phyloP scores from a whole-genome alignment of 2,797 vertebrate species.

The Cephalopachus bancanus region DNA sequence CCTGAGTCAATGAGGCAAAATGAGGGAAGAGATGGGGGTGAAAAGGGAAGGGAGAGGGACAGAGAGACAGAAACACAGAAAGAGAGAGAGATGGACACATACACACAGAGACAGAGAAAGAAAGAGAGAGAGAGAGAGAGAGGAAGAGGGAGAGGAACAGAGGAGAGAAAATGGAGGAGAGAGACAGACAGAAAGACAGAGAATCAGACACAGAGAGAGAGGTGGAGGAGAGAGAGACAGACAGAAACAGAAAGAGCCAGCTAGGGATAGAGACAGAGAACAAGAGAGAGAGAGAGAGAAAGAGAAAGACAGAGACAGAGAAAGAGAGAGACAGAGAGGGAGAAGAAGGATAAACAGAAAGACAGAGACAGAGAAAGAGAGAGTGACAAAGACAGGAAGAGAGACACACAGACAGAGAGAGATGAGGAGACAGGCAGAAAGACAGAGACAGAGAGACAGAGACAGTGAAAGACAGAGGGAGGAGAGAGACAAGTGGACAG shows the following conservation, averaged over 20 bases:
- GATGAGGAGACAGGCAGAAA: background rate
- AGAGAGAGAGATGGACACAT: no score
- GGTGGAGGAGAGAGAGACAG: background rate
- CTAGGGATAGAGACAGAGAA: background rate
- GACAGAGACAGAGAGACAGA: background rate
- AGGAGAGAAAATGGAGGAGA: background rate
- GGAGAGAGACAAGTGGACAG: background rate
- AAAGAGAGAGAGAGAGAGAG: background rate
- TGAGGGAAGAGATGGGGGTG: background rate
- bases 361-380: background rate
- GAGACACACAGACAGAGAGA: background rate
- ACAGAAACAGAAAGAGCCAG: no score
- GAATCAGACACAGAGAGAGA: background rate
- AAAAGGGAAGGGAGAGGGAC: background rate
- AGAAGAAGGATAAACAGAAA: no score
- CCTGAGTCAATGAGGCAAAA: constrained; percentile 61
- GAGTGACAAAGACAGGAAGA: background rate
- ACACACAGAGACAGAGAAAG: fast-evolving
- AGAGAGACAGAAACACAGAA: background rate
- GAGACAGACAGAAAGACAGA: no score
- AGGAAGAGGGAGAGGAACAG: background rate
- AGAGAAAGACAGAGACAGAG: background rate
- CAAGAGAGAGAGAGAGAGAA: background rate
- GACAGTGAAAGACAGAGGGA: background rate
- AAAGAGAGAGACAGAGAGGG: background rate